Evolutionary conservation across 2,888 invertebrate genomes (phyloP).

Genomic region (Seira musarum): DNA sequence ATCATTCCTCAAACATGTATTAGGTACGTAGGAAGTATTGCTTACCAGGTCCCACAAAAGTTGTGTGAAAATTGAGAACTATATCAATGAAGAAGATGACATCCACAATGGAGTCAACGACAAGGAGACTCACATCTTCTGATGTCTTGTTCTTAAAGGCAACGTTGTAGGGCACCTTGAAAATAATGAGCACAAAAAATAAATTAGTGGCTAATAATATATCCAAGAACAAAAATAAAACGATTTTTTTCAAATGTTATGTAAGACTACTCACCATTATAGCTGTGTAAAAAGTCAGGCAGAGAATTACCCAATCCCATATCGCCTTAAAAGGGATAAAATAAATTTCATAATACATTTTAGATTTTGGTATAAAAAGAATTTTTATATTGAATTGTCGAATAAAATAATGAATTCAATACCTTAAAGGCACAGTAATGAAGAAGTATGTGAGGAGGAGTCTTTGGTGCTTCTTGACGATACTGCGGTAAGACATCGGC

Average conservation of each 20-base stretch:
- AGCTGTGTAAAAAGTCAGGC: slow-evolving; percentile 99
- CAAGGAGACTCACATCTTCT: slow-evolving; percentile 94
- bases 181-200: too few relatives aligned
- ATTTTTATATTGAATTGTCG: slow-evolving; percentile 70
- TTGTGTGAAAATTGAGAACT: slow-evolving; percentile 99
- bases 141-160: slow-evolving; percentile 99
- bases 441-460: slow-evolving; percentile 98
- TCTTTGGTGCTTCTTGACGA: slow-evolving; percentile 99
- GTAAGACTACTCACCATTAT: slow-evolving; percentile 77
- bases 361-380: too few relatives aligned
- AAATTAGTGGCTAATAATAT: too few relatives aligned
- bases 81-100: slow-evolving; percentile 99
- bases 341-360: too few relatives aligned
- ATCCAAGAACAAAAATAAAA: not conserved
- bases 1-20: not conserved
- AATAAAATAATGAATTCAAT: slow-evolving; percentile 69
- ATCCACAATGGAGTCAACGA: slow-evolving; percentile 98
- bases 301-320: slow-evolving; percentile 97
- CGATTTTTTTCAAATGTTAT: slow-evolving; percentile 8
- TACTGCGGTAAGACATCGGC: slow-evolving; percentile 99
- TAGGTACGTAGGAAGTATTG: not conserved
- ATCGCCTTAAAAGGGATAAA: slow-evolving; percentile 58
- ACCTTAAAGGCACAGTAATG: slow-evolving; percentile 98
- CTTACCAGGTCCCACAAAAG: slow-evolving; percentile 88
- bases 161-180: slow-evolving; percentile 99